These are phyloP conservation scores for Vanessa tameamea DNA, from an alignment of 1,140 invertebrate species.

Conservation along the genomic window DNA sequence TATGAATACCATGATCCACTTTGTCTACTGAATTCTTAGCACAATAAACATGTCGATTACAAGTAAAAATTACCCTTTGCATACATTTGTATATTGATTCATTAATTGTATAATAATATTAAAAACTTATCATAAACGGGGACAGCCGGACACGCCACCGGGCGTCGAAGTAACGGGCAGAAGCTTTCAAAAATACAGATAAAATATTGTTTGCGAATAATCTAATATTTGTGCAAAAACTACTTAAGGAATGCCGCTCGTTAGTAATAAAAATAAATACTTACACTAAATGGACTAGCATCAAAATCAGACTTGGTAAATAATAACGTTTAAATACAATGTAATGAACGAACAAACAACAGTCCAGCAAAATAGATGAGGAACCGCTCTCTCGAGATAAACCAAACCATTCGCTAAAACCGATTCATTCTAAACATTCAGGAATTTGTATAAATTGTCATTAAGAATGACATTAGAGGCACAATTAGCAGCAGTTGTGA, in stretches of 20 bases:
- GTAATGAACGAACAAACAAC: background rate
- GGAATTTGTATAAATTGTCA: background rate
- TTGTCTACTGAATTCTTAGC: slow-evolving; percentile 36
- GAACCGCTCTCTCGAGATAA: background rate
- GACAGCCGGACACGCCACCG: slow-evolving; percentile 4
- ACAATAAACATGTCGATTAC: slow-evolving; percentile 53
- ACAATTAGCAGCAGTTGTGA: background rate
- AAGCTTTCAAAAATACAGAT: slow-evolving; percentile 24
- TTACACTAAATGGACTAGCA: slow-evolving; percentile 63
- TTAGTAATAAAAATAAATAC: slow-evolving; percentile 31
- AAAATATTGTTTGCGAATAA: slow-evolving; percentile 19
- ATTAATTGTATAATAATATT: slow-evolving; percentile 39
- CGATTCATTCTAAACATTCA: background rate
- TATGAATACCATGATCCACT: slow-evolving; percentile 30
- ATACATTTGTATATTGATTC: slow-evolving; percentile 48
- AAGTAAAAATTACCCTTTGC: slow-evolving; percentile 58
- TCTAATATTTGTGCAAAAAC: slow-evolving; percentile 53
- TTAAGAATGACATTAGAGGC: background rate
- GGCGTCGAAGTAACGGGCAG: slow-evolving; percentile 14
- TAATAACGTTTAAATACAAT: slow-evolving; percentile 17
- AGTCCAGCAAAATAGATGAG: slow-evolving; percentile 26
- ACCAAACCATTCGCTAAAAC: background rate
- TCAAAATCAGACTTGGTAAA: slow-evolving; percentile 64
- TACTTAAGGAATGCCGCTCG: slow-evolving; percentile 40
- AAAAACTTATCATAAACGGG: slow-evolving; percentile 8